A percentile compares a stretch with the other conserved stretches of the same genome.
phyloP scores from a whole-genome alignment of 2,113 vertebrate genomes.

The Terrapene triunguis region DNA sequence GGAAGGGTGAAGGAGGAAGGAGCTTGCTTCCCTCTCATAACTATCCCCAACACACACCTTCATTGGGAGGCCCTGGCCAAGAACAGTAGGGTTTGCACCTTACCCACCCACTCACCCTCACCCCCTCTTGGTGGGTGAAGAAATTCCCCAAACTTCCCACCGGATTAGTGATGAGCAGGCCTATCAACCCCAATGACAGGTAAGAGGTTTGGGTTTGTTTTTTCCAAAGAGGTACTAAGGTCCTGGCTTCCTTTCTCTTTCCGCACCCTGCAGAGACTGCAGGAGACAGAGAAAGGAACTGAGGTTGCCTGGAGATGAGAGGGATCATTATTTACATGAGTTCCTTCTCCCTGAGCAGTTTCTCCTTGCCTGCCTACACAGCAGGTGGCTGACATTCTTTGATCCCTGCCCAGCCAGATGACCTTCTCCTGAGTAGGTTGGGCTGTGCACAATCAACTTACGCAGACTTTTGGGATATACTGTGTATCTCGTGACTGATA shows the following conservation, averaged over 20 bases:
- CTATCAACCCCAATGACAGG: not conserved
- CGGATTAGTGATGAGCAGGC: rapidly evolving
- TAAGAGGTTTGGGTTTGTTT: not conserved
- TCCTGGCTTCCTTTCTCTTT: not conserved
- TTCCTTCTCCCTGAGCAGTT: rapidly evolving
- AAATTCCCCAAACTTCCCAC: not conserved
- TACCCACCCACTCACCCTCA: not conserved
- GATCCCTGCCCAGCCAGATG: rapidly evolving
- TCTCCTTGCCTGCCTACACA: rapidly evolving
- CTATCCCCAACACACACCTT: not conserved
- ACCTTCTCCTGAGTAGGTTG: rapidly evolving
- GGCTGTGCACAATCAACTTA: rapidly evolving
- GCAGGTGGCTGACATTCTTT: rapidly evolving
- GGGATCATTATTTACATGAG: not conserved
- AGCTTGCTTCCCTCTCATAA: rapidly evolving
- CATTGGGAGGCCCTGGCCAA: not conserved
- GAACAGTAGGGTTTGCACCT: not conserved
- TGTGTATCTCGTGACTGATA: rapidly evolving
- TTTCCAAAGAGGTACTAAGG: not conserved
- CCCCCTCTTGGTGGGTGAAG: not conserved
- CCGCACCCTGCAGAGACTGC: not conserved
- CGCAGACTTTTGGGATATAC: rapidly evolving
- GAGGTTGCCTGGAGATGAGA: rapidly evolving
- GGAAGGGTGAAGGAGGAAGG: not conserved
- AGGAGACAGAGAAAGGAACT: not conserved